These are phyloP conservation scores for Heterocephalus glaber DNA, from an alignment of 2,113 vertebrate species.

Conservation along the genomic window DNA sequence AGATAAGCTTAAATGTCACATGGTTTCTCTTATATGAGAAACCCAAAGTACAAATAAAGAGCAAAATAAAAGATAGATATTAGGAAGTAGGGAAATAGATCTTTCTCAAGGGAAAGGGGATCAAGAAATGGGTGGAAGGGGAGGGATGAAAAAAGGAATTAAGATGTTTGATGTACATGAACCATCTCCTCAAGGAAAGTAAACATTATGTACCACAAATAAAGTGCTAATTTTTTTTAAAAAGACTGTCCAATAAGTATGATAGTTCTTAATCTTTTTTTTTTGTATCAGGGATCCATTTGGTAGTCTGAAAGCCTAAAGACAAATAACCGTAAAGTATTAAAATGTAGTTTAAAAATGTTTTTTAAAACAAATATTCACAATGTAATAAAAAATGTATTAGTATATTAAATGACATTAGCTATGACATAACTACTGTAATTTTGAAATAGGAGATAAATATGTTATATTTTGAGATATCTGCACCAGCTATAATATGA, in stretches of 20 bases:
- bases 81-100: too few species aligned
- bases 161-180: too few species aligned
- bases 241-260: background rate
- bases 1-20: too few species aligned
- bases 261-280: background rate
- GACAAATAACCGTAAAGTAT: background rate
- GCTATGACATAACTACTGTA: background rate
- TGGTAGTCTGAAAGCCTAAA: background rate
- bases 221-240: background rate
- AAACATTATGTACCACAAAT: background rate
- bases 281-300: background rate
- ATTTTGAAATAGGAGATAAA: slow-evolving; percentile 20
- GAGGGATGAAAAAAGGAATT: too few species aligned
- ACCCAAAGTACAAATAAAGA: too few species aligned
- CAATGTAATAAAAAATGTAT: background rate
- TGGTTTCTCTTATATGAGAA: too few species aligned
- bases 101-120: too few species aligned
- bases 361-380: background rate
- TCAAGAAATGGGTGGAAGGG: too few species aligned
- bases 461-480: background rate
- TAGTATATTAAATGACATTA: background rate
- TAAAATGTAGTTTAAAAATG: slow-evolving; percentile 33
- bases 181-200: too few species aligned
- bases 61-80: too few species aligned
- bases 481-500: background rate